Evolutionary conservation across 2,797 vertebrate species (phyloP), one percentile per base, ranked within the genome.

Genomic region (Selene dorsalis): DNA sequence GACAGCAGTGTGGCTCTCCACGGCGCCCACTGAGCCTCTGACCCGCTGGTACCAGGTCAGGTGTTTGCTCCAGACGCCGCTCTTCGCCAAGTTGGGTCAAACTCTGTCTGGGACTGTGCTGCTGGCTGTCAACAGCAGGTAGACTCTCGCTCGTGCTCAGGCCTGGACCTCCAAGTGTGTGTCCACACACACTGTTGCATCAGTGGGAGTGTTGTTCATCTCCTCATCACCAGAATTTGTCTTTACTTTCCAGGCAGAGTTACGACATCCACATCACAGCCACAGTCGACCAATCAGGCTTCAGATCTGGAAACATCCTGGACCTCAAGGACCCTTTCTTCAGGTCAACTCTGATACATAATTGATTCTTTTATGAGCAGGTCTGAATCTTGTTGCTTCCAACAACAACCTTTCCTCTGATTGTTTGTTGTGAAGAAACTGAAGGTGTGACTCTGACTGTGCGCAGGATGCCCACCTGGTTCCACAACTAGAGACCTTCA

Each of bases 21-120:
- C 95, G 26, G 94, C 95, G 24, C 96, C 95, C 0, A 91, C 91
- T 0, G 94, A 96, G 84, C 94, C 96, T 28, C 86, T 95, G 74
- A 96, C 95, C 35, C 95, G 95, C 69, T 96, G 96, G 95, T 95
- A 93, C 75, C 95, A 96, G 90, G 94, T 96, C 50, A 89, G 89
- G 18, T 95, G 95, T 91, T 94, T 97, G 72, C 90, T 96, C 22
- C 94, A 96, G 88, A 95, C 94, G 0, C 95, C 94, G 0, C 91
- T 96, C 32, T 97, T 95, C 71, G 94, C 90, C 77, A 96, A 94
- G 84, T 87, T 93, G 69, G 94, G 95, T 24, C 94, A 96, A 88
- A 96, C 94, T 7, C 83, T 96, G 70, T 96, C 95, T n/a, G 95
- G 95, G 39, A 93, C 81, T 5, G 95, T 96, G 56, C 82, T 94